Base-by-base conservation (phyloP, 1,140 invertebrate genomes). In the Copidosoma floridanum region DNA sequence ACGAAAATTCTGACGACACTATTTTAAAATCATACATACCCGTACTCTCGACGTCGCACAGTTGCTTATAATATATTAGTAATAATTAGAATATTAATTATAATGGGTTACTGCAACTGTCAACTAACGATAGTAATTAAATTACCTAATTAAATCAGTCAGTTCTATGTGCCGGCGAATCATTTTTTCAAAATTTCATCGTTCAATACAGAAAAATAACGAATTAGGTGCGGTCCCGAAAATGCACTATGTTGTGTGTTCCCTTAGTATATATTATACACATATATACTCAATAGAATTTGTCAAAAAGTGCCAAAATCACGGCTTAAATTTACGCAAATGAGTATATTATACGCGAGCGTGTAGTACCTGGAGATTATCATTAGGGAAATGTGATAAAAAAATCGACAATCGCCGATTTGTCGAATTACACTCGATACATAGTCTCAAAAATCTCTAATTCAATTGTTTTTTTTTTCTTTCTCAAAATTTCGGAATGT, bases 401-500 rank as follows among this genome's bases (percentile, higher is more conserved):
- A n/a, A 52, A 56, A 54, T 50, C 20, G 41, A 60, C n/a, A 29
- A 29, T 10, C 14, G 1, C 38, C 14, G 16, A 38, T 37, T 21
- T 44, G 51, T 37, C 57, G 57, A 60, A 47, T 12, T 44, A 61
- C 44, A 52, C 32, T 55, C 29, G 29, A 32, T 32, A 32, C n/a
- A n/a, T 40, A 48, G 20, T 55, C 37, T 56, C 38, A 40, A 62
- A 56, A 56, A 51, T 62, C 37, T 56, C 38, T 62, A 57, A n/a
- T n/a, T n/a, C 53, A 47, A 55, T 37, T 32, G n/a, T n/a, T n/a
- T n/a, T n/a, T n/a, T n/a, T n/a, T n/a, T n/a, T n/a, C 26, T 48
- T 50, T 56, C 56, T 27, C 37, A 40, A 61, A 60, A 57, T 60
- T 54, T 50, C 55, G 61, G 61, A 63, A 63, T 63, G 61, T 58